A percentile compares a stretch with the other conserved stretches of the same genome.
phyloP scores from a whole-genome alignment of 1,140 invertebrate species.

The Ceratoteleas bidentatus region DNA sequence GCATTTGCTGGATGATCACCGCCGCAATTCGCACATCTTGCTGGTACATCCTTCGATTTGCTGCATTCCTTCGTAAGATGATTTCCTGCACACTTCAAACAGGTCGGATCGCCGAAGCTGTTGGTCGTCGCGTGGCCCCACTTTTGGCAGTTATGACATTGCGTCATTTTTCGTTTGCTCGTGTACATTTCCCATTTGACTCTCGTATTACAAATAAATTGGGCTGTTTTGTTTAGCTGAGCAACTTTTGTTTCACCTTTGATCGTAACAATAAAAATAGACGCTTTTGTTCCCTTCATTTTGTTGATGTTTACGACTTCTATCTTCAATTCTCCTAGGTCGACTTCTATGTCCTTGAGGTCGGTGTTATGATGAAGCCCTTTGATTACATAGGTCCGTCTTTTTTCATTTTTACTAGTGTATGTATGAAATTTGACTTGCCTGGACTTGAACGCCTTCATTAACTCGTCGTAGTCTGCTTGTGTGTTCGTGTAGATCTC shows the following conservation, averaged over 20 bases:
- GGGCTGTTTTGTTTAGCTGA: neutral
- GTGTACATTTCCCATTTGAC: constrained; percentile 28
- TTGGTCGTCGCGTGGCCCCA: constrained; percentile 70
- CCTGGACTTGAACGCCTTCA: constrained; percentile 1
- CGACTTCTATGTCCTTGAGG: constrained; percentile 32
- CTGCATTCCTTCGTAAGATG: constrained; percentile 70
- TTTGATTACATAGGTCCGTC: constrained; percentile 33
- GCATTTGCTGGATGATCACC: constrained; percentile 68
- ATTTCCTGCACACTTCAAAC: constrained; percentile 71
- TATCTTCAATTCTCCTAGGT: constrained; percentile 11
- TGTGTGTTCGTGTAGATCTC: constrained; percentile 13
- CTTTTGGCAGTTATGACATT: constrained; percentile 69
- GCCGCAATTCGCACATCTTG: constrained; percentile 70
- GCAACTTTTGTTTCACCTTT: constrained; percentile 17
- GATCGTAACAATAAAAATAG: constrained; percentile 39
- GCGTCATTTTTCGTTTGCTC: constrained; percentile 24
- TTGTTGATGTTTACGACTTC: constrained; percentile 7
- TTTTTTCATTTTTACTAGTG: constrained; percentile 22
- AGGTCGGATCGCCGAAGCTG: constrained; percentile 62
- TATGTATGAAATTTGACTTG: constrained; percentile 31
- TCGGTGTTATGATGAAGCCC: constrained; percentile 33
- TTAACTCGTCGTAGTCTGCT: constrained; percentile 13
- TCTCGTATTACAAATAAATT: constrained; percentile 42
- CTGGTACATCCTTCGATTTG: constrained; percentile 49
- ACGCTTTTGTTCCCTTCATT: constrained; percentile 36